Evolutionary conservation across 1,140 invertebrate species (phyloP).

Genomic region (Magallana ariakensis): DNA sequence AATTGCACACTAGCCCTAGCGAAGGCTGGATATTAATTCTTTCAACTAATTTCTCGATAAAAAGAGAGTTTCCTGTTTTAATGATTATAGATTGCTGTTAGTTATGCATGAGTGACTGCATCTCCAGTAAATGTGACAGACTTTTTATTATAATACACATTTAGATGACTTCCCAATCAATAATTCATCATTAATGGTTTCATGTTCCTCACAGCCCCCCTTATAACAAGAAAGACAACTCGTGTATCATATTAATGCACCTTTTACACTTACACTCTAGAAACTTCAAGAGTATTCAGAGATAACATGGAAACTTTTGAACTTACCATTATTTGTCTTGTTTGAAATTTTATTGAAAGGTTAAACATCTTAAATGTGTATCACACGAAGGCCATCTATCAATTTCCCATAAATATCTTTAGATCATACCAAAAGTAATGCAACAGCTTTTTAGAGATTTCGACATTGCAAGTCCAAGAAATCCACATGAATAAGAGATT

Average conservation of each 20-base stretch:
- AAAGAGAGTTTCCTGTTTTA: conserved; percentile 19
- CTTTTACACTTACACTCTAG: neutral
- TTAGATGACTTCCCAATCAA: conserved; percentile 32
- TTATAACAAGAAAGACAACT: conserved; percentile 23
- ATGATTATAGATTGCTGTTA: conserved; percentile 24
- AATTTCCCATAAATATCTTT: neutral
- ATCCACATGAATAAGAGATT: neutral
- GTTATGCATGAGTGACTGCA: conserved; percentile 26
- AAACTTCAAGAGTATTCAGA: neutral
- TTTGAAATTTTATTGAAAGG: neutral
- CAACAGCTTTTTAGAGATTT: conserved; percentile 9
- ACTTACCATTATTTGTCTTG: neutral
- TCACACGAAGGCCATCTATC: neutral
- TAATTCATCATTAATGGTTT: conserved; percentile 16
- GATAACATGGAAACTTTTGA: neutral
- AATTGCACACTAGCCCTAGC: neutral
- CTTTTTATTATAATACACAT: conserved; percentile 37
- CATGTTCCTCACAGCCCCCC: neutral
- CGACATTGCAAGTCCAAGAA: neutral
- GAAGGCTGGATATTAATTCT: conserved; percentile 32
- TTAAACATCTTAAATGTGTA: neutral
- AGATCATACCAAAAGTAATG: neutral
- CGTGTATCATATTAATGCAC: neutral
- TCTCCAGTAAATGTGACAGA: conserved; percentile 30
- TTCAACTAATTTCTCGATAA: conserved; percentile 36